These are phyloP conservation scores for Sinocyclocheilus anophthalmus DNA, from an alignment of 2,113 vertebrate genomes.

Conservation along the genomic window DNA sequence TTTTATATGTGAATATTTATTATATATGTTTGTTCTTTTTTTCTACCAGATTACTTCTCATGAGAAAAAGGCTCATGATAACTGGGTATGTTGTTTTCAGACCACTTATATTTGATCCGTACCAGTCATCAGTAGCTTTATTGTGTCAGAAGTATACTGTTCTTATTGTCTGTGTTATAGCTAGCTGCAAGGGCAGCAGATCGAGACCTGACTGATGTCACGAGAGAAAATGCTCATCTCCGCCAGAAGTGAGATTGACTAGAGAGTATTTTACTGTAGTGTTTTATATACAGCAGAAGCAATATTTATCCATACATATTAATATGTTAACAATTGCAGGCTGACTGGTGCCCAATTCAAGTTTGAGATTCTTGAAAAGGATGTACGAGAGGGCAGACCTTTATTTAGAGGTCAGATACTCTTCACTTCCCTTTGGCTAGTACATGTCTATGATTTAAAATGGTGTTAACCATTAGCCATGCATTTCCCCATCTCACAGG, in stretches of 20 bases:
- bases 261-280: not conserved
- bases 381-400: slow-evolving; percentile 85
- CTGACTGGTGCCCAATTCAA: slow-evolving; percentile 94
- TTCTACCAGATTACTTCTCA: slow-evolving; percentile 81
- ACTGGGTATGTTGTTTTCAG: slow-evolving; percentile 85
- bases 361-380: slow-evolving; percentile 89
- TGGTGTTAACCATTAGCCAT: not conserved
- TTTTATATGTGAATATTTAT: not conserved
- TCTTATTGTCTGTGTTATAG: slow-evolving; percentile 66
- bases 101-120: not conserved
- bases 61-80: slow-evolving; percentile 97
- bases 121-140: not conserved
- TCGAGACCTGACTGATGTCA: slow-evolving; percentile 86
- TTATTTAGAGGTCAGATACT: slow-evolving; percentile 84
- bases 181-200: slow-evolving; percentile 89
- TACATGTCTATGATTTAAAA: slow-evolving; percentile 2
- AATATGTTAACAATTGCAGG: slow-evolving; percentile 64
- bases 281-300: not conserved
- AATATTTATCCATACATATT: not conserved
- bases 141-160: slow-evolving; percentile 22
- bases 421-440: slow-evolving; percentile 20
- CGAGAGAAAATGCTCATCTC: slow-evolving; percentile 86
- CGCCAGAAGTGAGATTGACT: slow-evolving; percentile 87
- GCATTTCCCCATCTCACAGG: slow-evolving; percentile 56
- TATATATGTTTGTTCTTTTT: not conserved